phyloP scores from a whole-genome alignment of 2,888 invertebrate genomes.

The Drosophila demipolita region DNA sequence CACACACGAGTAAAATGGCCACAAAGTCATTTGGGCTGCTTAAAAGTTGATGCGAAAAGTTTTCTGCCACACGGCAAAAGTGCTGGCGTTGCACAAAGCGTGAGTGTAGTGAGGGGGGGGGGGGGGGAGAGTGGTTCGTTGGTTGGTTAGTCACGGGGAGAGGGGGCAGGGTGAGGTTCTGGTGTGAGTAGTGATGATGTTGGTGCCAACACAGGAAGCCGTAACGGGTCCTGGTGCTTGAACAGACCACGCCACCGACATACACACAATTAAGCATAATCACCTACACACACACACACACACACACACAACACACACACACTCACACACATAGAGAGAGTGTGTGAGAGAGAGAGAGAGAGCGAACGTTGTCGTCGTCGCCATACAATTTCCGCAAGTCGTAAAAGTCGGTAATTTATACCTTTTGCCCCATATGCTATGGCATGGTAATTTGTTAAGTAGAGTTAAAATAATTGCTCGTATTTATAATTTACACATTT shows the following conservation, averaged over 20 bases:
- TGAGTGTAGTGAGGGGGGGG: background rate
- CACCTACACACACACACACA: conserved; percentile 63
- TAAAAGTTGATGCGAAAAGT: conserved; percentile 80
- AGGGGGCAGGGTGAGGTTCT: background rate
- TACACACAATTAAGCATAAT: conserved; percentile 75
- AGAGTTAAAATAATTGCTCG: conserved; percentile 86
- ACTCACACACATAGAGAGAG: conserved; percentile 32
- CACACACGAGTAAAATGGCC: conserved; percentile 58
- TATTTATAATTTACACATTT: conserved; percentile 86
- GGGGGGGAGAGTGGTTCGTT: background rate
- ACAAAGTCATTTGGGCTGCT: conserved; percentile 77
- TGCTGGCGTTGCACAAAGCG: background rate
- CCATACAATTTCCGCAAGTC: conserved; percentile 81
- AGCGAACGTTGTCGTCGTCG: conserved; percentile 54
- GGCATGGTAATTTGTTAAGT: conserved; percentile 86
- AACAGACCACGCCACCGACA: conserved; percentile 56
- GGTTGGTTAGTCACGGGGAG: fast-evolving
- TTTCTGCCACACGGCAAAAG: conserved; percentile 59
- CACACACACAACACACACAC: conserved; percentile 66
- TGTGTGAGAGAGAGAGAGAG: background rate
- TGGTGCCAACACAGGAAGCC: conserved; percentile 39
- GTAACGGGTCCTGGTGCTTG: conserved; percentile 43
- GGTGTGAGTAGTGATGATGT: conserved; percentile 16
- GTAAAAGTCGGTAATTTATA: conserved; percentile 81
- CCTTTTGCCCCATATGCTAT: conserved; percentile 84